Conservation (phyloP, 2,113 vertebrate genomes). For the Neogale vison region DNA sequence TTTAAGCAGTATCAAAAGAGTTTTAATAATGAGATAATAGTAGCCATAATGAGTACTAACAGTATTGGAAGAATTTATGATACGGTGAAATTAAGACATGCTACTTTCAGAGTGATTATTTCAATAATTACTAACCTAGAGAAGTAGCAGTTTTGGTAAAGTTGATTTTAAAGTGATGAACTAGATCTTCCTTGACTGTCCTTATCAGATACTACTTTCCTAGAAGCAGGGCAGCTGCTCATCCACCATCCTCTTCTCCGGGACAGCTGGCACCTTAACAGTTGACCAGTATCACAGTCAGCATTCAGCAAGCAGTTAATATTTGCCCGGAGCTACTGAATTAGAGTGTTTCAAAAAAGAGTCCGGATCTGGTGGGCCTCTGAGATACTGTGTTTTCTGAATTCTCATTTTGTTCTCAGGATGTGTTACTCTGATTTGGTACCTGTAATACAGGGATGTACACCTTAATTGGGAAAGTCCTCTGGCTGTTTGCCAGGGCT, state of each 20-base stretch:
- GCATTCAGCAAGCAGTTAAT: neutral
- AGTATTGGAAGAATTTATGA: neutral
- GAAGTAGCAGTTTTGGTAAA: neutral
- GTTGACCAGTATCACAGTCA: neutral
- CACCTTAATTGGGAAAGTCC: neutral
- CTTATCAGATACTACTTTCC: slow-evolving; percentile 84
- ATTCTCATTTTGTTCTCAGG: neutral
- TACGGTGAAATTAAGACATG: neutral
- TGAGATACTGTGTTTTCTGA: neutral
- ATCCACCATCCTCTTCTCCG: slow-evolving; percentile 43
- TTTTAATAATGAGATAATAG: neutral
- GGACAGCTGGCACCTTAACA: slow-evolving; percentile 57
- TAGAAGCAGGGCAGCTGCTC: slow-evolving; percentile 71
- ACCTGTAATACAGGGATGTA: neutral
- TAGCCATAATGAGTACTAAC: neutral
- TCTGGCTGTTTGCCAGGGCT: neutral
- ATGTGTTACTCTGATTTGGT: neutral
- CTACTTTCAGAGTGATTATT: neutral
- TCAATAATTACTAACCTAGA: neutral
- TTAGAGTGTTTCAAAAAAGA: neutral
- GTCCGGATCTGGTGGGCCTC: neutral
- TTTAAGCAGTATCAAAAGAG: neutral
- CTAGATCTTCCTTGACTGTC: slow-evolving; percentile 76
- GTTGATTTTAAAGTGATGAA: neutral
- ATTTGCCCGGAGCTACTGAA: neutral